Evolutionary conservation across 2,797 vertebrate species (phyloP).

Genomic region (Tapera naevia): DNA sequence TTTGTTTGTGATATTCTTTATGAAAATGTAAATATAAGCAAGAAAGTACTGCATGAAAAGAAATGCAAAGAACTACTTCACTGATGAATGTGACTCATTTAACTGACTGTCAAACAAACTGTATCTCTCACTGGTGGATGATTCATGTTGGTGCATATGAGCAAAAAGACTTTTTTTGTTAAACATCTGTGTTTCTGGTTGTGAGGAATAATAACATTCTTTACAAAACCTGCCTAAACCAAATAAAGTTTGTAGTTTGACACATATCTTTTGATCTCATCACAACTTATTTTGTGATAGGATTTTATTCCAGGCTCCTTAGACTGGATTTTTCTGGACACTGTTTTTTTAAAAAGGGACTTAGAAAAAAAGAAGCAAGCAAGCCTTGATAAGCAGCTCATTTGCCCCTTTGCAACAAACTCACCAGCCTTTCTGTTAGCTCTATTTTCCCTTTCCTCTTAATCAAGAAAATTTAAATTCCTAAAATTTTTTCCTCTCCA

Average conservation of each 20-base stretch:
- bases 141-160: constrained; percentile 19
- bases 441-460: neutral
- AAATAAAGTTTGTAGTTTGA: constrained; percentile 1
- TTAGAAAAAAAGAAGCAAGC: neutral
- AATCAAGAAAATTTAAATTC: neutral
- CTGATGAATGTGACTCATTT: constrained; percentile 28
- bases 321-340: neutral
- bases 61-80: constrained; percentile 18
- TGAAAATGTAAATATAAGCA: neutral
- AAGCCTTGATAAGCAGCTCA: neutral
- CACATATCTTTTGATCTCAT: neutral
- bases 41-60: constrained; percentile 39
- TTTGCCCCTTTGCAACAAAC: neutral
- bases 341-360: neutral
- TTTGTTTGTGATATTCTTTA: constrained; percentile 42
- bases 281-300: neutral
- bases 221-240: neutral
- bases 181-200: constrained; percentile 2
- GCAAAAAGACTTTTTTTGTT: neutral
- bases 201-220: neutral
- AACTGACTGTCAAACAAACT: neutral
- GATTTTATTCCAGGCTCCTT: neutral
- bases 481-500: neutral
- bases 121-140: neutral
- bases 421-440: neutral